Evolutionary conservation across 2,113 vertebrate genomes (phyloP).

Genomic region (Hypomesus transpacificus): DNA sequence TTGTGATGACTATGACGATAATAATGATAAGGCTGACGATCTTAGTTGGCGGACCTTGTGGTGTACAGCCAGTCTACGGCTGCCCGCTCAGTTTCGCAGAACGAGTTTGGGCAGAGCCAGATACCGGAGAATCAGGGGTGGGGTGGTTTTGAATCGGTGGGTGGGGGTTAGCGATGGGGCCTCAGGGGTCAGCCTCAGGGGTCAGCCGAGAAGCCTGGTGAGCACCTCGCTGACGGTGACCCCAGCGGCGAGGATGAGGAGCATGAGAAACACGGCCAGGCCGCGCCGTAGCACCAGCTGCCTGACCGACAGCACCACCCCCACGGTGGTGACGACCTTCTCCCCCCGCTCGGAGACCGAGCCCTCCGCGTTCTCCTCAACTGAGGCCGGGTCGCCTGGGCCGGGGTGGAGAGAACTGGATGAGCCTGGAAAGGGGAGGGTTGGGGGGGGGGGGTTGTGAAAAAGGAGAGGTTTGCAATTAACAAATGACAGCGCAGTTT

Average conservation of each 20-base stretch:
- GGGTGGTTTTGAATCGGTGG: no score
- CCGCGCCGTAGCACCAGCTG: slow-evolving; percentile 63
- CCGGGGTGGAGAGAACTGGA: neutral
- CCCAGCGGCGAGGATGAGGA: slow-evolving; percentile 58
- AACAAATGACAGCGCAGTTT: neutral
- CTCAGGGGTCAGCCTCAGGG: neutral
- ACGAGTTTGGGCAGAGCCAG: no score
- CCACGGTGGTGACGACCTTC: slow-evolving; percentile 33
- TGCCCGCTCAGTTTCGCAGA: no score
- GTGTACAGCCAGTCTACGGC: no score
- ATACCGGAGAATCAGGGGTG: no score
- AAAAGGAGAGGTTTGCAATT: neutral
- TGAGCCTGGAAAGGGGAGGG: neutral
- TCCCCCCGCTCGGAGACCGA: slow-evolving; percentile 14
- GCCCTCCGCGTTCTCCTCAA: slow-evolving; percentile 12
- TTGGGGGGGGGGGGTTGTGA: neutral
- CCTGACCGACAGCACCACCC: slow-evolving; percentile 41
- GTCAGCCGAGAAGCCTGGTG: slow-evolving; percentile 1
- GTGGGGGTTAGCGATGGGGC: neutral
- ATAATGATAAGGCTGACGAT: no score
- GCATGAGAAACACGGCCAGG: slow-evolving; percentile 54
- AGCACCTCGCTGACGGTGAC: slow-evolving; percentile 59
- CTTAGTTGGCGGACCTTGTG: no score
- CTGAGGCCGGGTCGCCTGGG: slow-evolving; percentile 1
- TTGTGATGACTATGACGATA: no score